These are phyloP conservation scores for Drosophila ogumai DNA, from an alignment of 1,140 invertebrate species.

Conservation along the genomic window DNA sequence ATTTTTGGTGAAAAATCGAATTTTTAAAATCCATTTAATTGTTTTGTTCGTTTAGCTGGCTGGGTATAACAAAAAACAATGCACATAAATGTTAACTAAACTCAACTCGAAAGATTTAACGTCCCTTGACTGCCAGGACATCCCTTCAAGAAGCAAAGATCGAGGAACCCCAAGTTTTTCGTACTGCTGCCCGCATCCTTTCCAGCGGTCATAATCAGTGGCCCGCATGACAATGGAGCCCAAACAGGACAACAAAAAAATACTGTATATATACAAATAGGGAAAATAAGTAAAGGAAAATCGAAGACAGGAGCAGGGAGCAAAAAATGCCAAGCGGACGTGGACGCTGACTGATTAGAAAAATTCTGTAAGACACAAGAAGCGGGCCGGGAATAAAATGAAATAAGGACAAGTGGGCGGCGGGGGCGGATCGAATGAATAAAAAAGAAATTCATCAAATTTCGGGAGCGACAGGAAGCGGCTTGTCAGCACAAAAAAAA, in stretches of 20 bases:
- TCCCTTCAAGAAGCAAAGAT: conserved; percentile 1
- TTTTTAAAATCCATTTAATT: too few relatives aligned
- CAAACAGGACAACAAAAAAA: background rate
- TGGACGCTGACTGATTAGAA: conserved; percentile 76
- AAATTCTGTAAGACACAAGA: conserved; percentile 71
- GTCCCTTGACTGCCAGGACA: background rate
- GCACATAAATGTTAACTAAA: too few relatives aligned
- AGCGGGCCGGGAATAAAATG: conserved; percentile 25
- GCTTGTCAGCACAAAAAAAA: conserved; percentile 69
- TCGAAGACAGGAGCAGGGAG: conserved; percentile 15
- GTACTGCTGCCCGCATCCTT: conserved; percentile 11
- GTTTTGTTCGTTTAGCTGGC: too few relatives aligned
- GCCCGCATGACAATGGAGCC: conserved; percentile 63
- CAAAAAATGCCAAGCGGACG: conserved; percentile 50
- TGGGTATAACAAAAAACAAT: too few relatives aligned
- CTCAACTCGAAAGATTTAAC: background rate
- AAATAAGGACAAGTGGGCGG: conserved; percentile 37
- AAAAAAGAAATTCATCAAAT: conserved; percentile 82
- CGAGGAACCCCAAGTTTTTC: background rate
- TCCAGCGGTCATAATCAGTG: conserved; percentile 52
- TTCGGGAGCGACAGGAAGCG: conserved; percentile 71
- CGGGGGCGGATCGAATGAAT: conserved; percentile 53
- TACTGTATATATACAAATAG: background rate
- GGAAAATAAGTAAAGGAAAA: conserved; percentile 13
- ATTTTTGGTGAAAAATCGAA: too few relatives aligned